Evolutionary conservation across 2,113 vertebrate genomes (phyloP), one percentile per base, ranked within the genome.

Genomic region (Psettodes erumei): DNA sequence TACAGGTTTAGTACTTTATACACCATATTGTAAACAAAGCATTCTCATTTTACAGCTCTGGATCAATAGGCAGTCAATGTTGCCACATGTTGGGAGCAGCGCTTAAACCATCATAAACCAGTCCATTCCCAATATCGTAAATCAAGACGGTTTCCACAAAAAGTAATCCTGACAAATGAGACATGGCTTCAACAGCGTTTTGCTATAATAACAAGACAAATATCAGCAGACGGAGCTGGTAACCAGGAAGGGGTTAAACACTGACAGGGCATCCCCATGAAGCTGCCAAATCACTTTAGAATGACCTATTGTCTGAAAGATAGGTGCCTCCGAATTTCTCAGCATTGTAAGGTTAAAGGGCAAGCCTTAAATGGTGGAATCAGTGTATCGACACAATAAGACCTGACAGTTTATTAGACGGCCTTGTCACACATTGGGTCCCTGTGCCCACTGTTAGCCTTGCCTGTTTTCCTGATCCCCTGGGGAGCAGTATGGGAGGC

Each of bases 361-460:
- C 91, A 92, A 70, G 73, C 68, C 83, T 89, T 93, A 93, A 94
- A 94, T 86, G 81, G 86, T 88, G 70, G 89, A 92, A 93, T 94
- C 89, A 92, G 93, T 93, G 92, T 90, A 93, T 92, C 88, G 91
- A 94, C 93, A 93, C 89, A 89, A 94, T 93, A 92, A 94, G 90
- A 93, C 83, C 87, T 94, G 94, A 92, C 94, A 94, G 91, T 94
- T 94, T 94, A 94, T 93, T 93, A 94, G 86, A 91, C 86, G 87
- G 86, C 86, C 90, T 89, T 82, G 87, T 91, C 88, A 89, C 87
- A 91, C 90, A 89, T 90, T 87, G 90, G 76, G 51, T 75, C 65
- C 71, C 87, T 61, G 74, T 78, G 83, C 71, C 86, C 83, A 88
- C 73, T 91, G 79, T 80, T 86, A 83, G 83, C 35, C 84, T 78